Evolutionary conservation across 2,797 vertebrate genomes (phyloP).

Genomic region (Bucorvus abyssinicus): DNA sequence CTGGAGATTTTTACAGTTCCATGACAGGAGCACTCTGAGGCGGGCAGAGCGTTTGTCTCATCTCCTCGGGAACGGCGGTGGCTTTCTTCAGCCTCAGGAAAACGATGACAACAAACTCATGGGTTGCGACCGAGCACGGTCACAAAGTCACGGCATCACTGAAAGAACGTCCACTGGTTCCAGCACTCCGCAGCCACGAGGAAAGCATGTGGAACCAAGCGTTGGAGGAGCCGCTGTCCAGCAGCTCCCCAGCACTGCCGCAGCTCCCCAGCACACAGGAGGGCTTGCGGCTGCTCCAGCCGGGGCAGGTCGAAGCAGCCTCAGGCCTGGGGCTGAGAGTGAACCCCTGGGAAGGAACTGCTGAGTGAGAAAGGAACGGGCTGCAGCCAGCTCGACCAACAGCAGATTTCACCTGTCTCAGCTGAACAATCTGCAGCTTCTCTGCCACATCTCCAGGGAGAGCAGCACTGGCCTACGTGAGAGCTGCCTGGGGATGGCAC

Average conservation of each 20-base stretch:
- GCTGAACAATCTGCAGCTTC: neutral
- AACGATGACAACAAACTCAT: neutral
- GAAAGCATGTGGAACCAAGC: neutral
- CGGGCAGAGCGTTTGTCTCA: neutral
- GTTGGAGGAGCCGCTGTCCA: neutral
- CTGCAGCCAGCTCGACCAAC: accelerated
- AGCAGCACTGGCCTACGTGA: neutral
- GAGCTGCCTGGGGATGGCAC: neutral
- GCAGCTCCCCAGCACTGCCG: too few relatives aligned
- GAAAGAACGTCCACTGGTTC: neutral
- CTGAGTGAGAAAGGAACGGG: neutral
- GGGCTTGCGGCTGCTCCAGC: neutral
- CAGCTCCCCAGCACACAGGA: too few relatives aligned
- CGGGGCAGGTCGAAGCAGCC: neutral
- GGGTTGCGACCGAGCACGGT: neutral
- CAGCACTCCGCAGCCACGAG: neutral
- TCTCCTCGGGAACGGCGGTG: neutral
- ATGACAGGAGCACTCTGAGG: neutral
- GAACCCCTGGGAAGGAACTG: neutral
- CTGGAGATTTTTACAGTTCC: neutral
- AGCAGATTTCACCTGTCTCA: neutral
- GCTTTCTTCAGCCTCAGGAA: neutral
- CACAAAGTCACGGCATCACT: neutral
- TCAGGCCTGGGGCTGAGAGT: neutral
- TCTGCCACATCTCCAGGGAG: neutral